A percentile compares a stretch with the other conserved stretches of the same genome.
These are phyloP conservation scores for Aulostomus chinensis DNA, from an alignment of 2,797 vertebrate species.

Conservation along the genomic window DNA sequence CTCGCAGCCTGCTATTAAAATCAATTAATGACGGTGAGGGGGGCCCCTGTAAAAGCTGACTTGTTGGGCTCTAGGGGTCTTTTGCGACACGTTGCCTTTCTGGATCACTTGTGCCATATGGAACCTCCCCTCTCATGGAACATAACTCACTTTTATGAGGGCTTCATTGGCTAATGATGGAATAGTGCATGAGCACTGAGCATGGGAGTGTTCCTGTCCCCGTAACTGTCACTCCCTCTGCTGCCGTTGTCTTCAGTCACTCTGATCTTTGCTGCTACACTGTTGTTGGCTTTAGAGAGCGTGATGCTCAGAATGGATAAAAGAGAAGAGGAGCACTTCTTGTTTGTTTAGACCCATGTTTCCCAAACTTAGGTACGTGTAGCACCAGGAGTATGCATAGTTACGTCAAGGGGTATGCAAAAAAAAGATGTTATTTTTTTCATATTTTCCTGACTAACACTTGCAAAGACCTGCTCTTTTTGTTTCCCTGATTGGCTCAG, in stretches of 20 bases:
- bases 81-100: constrained; percentile 77
- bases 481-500: too few relatives aligned
- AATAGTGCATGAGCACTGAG: constrained; percentile 70
- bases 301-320: constrained; percentile 33
- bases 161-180: constrained; percentile 80
- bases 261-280: constrained; percentile 45
- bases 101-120: constrained; percentile 83
- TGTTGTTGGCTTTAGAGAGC: constrained; percentile 33
- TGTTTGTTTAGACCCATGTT: too few relatives aligned
- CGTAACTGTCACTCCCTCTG: constrained; percentile 64
- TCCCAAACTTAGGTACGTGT: too few relatives aligned
- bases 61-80: constrained; percentile 77
- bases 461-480: too few relatives aligned
- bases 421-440: too few relatives aligned
- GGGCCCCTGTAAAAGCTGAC: constrained; percentile 75
- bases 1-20: constrained; percentile 80
- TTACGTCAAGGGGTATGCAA: too few relatives aligned
- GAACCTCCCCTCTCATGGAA: constrained; percentile 76
- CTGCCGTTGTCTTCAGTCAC: constrained; percentile 49
- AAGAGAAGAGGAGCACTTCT: too few relatives aligned
- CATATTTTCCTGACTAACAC: too few relatives aligned
- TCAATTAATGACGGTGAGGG: constrained; percentile 79
- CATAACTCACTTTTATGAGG: constrained; percentile 81
- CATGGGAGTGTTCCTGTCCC: constrained; percentile 61
- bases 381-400: too few relatives aligned